Evolutionary conservation across 2,888 invertebrate genomes (phyloP).

Genomic region (Mimumesa dahlbomi): DNA sequence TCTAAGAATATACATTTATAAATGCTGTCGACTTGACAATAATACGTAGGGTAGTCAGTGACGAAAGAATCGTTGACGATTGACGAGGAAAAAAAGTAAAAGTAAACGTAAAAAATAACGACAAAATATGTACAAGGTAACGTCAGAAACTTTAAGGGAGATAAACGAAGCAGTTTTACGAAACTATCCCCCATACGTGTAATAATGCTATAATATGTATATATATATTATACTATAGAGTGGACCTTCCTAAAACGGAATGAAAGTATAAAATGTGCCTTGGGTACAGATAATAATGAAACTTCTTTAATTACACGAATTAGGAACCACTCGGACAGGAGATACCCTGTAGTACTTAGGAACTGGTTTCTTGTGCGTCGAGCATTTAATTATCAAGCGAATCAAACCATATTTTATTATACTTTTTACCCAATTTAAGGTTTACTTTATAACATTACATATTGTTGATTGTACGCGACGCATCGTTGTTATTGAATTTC

Average conservation of each 20-base stretch:
- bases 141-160: conserved; percentile 28
- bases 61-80: conserved; percentile 43
- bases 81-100: conserved; percentile 15
- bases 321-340: conserved; percentile 61
- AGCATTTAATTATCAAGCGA: conserved; percentile 19
- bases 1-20: conserved; percentile 63
- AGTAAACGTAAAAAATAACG: conserved; percentile 19
- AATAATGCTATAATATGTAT: conserved; percentile 63
- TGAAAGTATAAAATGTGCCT: conserved; percentile 80
- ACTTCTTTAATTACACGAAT: conserved; percentile 65
- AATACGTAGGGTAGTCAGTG: conserved; percentile 72
- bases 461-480: no score
- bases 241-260: conserved; percentile 74
- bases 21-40: conserved; percentile 80
- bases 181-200: conserved; percentile 56
- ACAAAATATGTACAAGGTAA: conserved; percentile 56
- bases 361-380: conserved; percentile 63
- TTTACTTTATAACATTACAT: no score
- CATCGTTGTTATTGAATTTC: no score
- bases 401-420: neutral
- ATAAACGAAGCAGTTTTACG: conserved; percentile 51
- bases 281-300: conserved; percentile 77
- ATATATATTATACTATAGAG: conserved; percentile 56
- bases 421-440: no score
- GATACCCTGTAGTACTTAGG: conserved; percentile 66